These are phyloP conservation scores for Zaprionus kolodkinae DNA, from an alignment of 1,140 invertebrate genomes.

Conservation along the genomic window DNA sequence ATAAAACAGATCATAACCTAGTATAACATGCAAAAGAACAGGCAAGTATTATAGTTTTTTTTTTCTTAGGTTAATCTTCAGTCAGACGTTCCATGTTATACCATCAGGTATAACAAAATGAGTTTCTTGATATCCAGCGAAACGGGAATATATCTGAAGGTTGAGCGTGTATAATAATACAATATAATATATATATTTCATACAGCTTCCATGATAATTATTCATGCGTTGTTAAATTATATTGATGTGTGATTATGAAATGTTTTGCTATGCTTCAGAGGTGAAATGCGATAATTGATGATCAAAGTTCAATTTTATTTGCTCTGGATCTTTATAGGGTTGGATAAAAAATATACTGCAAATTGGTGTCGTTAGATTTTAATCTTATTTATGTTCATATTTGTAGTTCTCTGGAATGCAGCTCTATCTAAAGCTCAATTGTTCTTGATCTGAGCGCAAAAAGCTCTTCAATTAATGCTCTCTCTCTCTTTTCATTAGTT, in stretches of 20 bases:
- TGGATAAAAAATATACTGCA: too few relatives aligned
- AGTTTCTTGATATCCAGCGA: conserved; percentile 58
- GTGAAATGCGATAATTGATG: not conserved
- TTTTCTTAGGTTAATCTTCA: not conserved
- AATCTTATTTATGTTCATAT: not conserved
- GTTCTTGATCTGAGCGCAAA: not conserved
- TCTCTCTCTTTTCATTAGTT: not conserved
- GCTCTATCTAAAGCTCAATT: not conserved
- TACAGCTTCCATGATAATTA: too few relatives aligned
- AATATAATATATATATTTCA: not conserved
- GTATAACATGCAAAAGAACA: too few relatives aligned
- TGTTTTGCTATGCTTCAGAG: not conserved
- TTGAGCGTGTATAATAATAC: conserved; percentile 45
- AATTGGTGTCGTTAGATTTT: too few relatives aligned
- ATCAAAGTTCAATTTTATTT: too few relatives aligned
- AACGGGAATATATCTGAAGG: conserved; percentile 60
- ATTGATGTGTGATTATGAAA: not conserved
- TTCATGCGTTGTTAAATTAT: too few relatives aligned
- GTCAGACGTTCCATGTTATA: conserved; percentile 44
- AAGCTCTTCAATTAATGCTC: conserved; percentile 6
- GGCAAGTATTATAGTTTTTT: too few relatives aligned
- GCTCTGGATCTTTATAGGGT: too few relatives aligned
- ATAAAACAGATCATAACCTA: conserved; percentile 13
- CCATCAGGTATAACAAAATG: too few relatives aligned
- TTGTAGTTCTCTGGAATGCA: not conserved